phyloP scores from a whole-genome alignment of 2,888 invertebrate genomes.

The Aspidiotus destructor region DNA sequence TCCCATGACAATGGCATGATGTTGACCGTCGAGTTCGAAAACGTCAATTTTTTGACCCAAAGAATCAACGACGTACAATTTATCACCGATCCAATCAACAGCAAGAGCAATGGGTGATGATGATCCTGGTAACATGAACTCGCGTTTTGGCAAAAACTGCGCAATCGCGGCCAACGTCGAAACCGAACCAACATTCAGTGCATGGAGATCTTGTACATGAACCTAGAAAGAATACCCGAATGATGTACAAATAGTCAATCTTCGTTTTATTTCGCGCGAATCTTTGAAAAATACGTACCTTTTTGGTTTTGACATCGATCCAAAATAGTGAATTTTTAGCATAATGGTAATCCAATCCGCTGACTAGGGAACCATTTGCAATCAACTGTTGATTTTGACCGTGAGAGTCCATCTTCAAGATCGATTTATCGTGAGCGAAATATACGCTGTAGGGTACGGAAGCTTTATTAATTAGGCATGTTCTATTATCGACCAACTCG shows the following conservation, averaged over 20 bases:
- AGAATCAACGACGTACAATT: constrained; percentile 87
- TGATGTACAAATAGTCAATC: background rate
- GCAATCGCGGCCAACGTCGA: background rate
- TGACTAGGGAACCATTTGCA: constrained; percentile 72
- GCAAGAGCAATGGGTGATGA: constrained; percentile 87
- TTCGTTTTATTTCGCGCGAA: too few relatives aligned
- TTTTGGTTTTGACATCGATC: constrained; percentile 80
- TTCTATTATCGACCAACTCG: constrained; percentile 51
- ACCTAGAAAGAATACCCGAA: constrained; percentile 1
- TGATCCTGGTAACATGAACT: constrained; percentile 67
- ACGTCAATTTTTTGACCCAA: constrained; percentile 90
- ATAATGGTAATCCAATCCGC: constrained; percentile 77
- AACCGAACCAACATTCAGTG: background rate
- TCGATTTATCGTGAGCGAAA: constrained; percentile 43
- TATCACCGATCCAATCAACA: constrained; percentile 94
- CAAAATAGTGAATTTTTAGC: constrained; percentile 68
- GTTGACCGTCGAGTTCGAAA: constrained; percentile 74
- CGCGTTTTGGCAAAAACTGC: constrained; percentile 39
- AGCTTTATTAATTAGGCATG: constrained; percentile 55
- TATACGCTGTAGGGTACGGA: constrained; percentile 41
- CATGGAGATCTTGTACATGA: constrained; percentile 16
- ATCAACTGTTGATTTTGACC: constrained; percentile 51
- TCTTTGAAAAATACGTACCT: constrained; percentile 46
- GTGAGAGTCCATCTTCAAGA: constrained; percentile 48
- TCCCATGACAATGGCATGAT: constrained; percentile 83